These are phyloP conservation scores for Dorcus hopei DNA, from an alignment of 2,888 invertebrate species.

Conservation along the genomic window DNA sequence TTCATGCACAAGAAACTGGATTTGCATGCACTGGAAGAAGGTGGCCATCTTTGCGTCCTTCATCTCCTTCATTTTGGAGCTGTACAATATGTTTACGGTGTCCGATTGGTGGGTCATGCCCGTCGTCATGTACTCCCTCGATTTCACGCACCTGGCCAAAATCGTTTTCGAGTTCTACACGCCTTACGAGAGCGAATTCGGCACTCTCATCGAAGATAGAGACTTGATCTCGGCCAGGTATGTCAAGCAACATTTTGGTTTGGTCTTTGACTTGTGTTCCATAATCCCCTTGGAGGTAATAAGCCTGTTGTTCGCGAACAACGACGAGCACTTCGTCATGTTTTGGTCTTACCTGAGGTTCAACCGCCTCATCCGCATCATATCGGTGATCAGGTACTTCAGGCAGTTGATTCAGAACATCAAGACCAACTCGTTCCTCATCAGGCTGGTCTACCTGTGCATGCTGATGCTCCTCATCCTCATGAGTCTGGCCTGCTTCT, in stretches of 20 bases:
- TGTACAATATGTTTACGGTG: slow-evolving; percentile 2
- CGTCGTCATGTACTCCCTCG: slow-evolving; percentile 18
- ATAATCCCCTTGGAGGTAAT: slow-evolving; percentile 24
- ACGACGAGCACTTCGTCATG: background rate
- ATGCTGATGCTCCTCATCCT: background rate
- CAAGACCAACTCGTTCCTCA: slow-evolving; percentile 24
- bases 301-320: slow-evolving; percentile 12
- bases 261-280: slow-evolving; percentile 22
- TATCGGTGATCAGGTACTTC: slow-evolving; percentile 19
- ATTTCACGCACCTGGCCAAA: slow-evolving; percentile 23
- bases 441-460: slow-evolving; percentile 12
- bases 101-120: background rate
- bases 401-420: slow-evolving; percentile 19
- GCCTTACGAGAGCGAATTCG: slow-evolving; percentile 26
- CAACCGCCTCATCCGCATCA: slow-evolving; percentile 25
- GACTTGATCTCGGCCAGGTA: slow-evolving; percentile 22
- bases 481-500: slow-evolving; percentile 1
- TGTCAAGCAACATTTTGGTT: slow-evolving; percentile 18
- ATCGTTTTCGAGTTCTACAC: slow-evolving; percentile 26
- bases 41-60: slow-evolving; percentile 8
- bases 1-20: background rate
- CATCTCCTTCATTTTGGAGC: slow-evolving; percentile 9
- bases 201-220: slow-evolving; percentile 21
- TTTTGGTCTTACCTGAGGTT: slow-evolving; percentile 22
- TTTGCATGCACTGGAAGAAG: background rate